These are phyloP conservation scores for Artibeus jamaicensis DNA, from an alignment of 2,797 vertebrate genomes.

Conservation along the genomic window DNA sequence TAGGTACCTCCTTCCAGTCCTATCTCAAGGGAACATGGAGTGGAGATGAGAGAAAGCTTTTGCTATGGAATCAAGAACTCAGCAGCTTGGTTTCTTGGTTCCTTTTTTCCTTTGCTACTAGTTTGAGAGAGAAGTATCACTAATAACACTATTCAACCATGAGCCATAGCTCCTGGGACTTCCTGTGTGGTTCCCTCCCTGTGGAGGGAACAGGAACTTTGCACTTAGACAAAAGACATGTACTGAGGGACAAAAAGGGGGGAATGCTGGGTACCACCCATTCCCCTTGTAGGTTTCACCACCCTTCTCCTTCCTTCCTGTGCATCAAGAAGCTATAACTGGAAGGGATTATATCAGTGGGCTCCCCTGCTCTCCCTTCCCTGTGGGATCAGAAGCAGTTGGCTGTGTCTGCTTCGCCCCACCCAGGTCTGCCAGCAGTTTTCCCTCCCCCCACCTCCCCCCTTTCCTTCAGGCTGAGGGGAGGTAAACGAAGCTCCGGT, in stretches of 20 bases:
- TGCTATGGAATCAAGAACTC: neutral
- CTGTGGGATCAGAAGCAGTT: neutral
- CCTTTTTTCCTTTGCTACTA: neutral
- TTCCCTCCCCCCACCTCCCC: neutral
- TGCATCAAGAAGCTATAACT: neutral
- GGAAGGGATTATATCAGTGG: neutral
- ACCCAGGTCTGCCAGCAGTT: no score
- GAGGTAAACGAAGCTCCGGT: neutral
- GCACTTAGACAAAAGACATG: neutral
- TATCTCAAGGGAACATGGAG: accelerated
- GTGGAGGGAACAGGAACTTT: neutral
- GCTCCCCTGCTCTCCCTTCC: neutral
- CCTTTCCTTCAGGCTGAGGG: neutral
- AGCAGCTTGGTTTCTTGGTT: neutral
- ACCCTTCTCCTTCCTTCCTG: neutral
- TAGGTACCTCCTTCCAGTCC: neutral
- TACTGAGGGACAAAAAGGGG: no score
- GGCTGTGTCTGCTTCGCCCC: no score
- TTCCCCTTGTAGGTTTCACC: neutral
- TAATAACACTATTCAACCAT: neutral
- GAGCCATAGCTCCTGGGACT: neutral
- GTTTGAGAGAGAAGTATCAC: neutral
- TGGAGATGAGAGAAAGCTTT: neutral
- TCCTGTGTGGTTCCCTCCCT: neutral
- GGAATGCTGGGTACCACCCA: accelerated